Evolutionary conservation across 2,888 invertebrate genomes (phyloP).

Genomic region (Myopa testacea): DNA sequence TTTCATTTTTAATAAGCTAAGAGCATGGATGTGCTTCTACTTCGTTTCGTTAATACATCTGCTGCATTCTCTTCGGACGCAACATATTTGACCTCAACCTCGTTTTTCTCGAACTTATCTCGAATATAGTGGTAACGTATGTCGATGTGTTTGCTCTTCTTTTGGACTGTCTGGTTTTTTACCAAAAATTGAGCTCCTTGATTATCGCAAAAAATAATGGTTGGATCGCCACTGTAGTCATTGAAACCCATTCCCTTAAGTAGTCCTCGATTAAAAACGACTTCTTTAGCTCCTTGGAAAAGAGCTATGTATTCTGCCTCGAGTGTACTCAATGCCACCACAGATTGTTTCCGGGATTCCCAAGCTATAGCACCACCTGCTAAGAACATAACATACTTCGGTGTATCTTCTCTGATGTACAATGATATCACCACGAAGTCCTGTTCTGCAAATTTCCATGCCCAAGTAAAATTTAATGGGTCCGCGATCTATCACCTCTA

Average conservation of each 20-base stretch:
- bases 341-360: constrained; percentile 2
- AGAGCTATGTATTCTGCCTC: constrained; percentile 20
- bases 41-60: constrained; percentile 42
- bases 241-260: constrained; percentile 10
- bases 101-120: constrained; percentile 19
- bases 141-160: constrained; percentile 46
- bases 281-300: background rate
- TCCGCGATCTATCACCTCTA: constrained; percentile 38
- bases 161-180: constrained; percentile 33
- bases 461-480: constrained; percentile 40
- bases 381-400: background rate
- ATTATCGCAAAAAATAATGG: background rate
- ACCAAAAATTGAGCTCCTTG: constrained; percentile 8
- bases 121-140: constrained; percentile 43
- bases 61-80: constrained; percentile 41
- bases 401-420: constrained; percentile 42
- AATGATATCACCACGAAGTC: constrained; percentile 33
- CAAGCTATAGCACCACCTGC: background rate
- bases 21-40: constrained; percentile 33
- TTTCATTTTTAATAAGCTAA: background rate
- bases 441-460: constrained; percentile 41
- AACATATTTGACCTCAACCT: constrained; percentile 40
- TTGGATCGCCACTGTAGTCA: background rate
- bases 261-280: background rate
- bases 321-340: background rate